Conservation (phyloP, 2,113 vertebrate species). For the Otolemur garnettii region DNA sequence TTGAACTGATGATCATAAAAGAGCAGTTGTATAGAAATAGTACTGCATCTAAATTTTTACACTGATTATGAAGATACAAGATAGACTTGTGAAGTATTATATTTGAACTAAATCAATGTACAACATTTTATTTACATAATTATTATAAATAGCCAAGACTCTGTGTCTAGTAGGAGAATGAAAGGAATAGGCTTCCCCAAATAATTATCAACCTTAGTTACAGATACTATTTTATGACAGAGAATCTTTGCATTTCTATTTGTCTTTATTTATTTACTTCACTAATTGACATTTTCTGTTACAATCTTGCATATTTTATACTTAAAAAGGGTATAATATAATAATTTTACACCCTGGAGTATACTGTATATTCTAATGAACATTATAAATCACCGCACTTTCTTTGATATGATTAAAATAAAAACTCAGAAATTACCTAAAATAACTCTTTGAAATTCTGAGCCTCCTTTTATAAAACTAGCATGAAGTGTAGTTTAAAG, state of each 20-base stretch:
- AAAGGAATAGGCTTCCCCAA: neutral
- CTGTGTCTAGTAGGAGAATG: neutral
- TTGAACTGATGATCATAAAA: too few species aligned
- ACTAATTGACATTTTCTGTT: neutral
- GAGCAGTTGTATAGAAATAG: neutral
- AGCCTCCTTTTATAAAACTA: neutral
- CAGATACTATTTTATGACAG: neutral
- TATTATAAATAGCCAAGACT: neutral
- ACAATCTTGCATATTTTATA: neutral
- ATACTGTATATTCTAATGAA: neutral
- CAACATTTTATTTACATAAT: neutral
- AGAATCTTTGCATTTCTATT: neutral
- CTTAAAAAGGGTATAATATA: neutral
- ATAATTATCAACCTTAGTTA: rapidly evolving
- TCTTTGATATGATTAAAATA: slow-evolving; percentile 36
- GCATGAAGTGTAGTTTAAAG: neutral
- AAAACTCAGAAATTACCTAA: slow-evolving; percentile 55
- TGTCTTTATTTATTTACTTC: slow-evolving; percentile 17
- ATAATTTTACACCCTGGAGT: neutral
- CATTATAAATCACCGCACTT: neutral
- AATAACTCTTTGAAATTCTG: slow-evolving; percentile 32
- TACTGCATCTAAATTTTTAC: neutral
- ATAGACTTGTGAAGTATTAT: neutral
- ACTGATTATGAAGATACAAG: neutral
- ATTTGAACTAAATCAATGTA: neutral